phyloP scores from a whole-genome alignment of 2,797 vertebrate genomes.

The Bradypodion ventrale region DNA sequence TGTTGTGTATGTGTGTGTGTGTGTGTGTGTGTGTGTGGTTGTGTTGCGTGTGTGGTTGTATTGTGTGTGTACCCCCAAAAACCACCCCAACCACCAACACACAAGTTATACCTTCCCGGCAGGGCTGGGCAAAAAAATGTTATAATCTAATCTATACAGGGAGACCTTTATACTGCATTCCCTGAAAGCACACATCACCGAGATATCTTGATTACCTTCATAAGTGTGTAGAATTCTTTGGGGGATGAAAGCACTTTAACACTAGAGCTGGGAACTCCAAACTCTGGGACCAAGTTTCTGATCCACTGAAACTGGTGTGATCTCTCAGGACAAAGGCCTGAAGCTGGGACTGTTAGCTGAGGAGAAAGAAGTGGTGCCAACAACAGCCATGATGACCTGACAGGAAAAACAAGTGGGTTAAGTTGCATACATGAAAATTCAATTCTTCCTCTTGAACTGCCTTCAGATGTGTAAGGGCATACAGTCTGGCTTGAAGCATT shows the following conservation, averaged over 20 bases:
- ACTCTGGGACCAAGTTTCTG: slow-evolving; percentile 89
- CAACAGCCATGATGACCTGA: slow-evolving; percentile 89
- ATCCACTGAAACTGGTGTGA: slow-evolving; percentile 91
- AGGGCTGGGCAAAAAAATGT: no score
- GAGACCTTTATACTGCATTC: no score
- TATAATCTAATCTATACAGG: no score
- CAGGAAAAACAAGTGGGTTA: slow-evolving; percentile 29
- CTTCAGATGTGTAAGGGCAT: background rate
- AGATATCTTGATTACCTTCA: slow-evolving; percentile 82
- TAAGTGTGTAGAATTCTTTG: slow-evolving; percentile 89
- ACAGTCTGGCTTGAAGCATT: background rate
- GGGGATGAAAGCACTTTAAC: slow-evolving; percentile 89
- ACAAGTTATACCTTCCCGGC: no score
- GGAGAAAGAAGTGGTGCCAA: slow-evolving; percentile 88
- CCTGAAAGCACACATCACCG: background rate
- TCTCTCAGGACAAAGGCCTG: slow-evolving; percentile 77
- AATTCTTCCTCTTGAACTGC: slow-evolving; percentile 11
- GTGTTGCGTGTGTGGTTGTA: no score
- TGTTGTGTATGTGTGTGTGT: no score
- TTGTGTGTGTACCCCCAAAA: no score
- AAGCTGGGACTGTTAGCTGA: slow-evolving; percentile 71
- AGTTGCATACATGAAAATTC: background rate
- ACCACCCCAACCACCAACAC: no score
- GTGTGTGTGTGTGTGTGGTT: no score
- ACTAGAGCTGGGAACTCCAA: slow-evolving; percentile 84